Base-by-base conservation (phyloP, 2,113 vertebrate species). In the Notarius quadriscutis region DNA sequence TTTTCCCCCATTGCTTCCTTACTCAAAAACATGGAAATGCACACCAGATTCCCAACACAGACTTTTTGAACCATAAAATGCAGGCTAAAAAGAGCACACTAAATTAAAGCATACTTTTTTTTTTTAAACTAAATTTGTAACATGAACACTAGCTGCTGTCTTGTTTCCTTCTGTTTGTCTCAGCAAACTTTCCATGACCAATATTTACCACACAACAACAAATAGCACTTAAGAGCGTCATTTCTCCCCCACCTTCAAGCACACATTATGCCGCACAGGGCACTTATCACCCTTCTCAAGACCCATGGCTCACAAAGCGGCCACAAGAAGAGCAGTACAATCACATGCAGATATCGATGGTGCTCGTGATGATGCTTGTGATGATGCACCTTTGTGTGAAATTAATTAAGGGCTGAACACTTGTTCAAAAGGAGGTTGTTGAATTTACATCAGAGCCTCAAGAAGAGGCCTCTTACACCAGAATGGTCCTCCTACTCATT, bases 11-110 rank as follows among this genome's bases (percentile, higher is more conserved):
- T 14, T 87, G 25, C 58, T 69, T 67, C 81, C n/a, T 34, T 93
- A 90, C 89, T 90, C 90, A 96, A 97, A 82, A 97, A 97, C 72
- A 85, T 94, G 92, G 97, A 97, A 93, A 85, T 93, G 2, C 96
- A 96, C 87, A 92, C 93, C 9, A 94, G 96, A 83, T 95, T 96
- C 20, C 11, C 93, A 27, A 95, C 96, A 4, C 97, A 97, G 77
- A 96, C 97, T 8, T 95, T 97, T 41, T 20, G 17, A 34, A 41
- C 69, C 8, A 1, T 18, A 34, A 18, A 50, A 41, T 41, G 3
- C 8, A 8, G 1, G 34, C 71, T 20, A 71, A 34, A 74, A 50
- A 22, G 41, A 22, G 18, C 34, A 50, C 18, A 48, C 71, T 11
- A 9, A 74, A 48, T 50, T 9, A 22, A 74, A 48, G 71, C 71